Evolutionary conservation across 2,888 invertebrate species (phyloP), one percentile per base, ranked within the genome.

Genomic region (Furcula furcula): DNA sequence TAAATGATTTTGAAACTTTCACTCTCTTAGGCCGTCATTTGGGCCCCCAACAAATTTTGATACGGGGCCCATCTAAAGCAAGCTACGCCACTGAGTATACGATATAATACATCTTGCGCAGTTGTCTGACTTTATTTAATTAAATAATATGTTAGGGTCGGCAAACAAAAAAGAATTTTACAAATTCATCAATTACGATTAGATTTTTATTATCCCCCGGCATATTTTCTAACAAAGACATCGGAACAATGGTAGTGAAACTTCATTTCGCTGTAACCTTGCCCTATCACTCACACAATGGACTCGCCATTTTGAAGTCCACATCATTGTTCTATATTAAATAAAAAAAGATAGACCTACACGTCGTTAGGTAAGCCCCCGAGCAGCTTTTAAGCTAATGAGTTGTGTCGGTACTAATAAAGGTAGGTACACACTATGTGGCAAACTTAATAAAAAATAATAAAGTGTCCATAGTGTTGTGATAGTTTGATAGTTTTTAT

Each of bases 311-410:
- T 56, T 44, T 40, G 16, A 33, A 45, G 47, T 40, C 40, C 32
- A 22, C 31, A 26, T 37, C 34, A 40, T 55, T 55, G 58, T 51
- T 43, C 32, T 45, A 42, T 36, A 14, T 47, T 56, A 41, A 49
- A 46, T 55, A 45, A 43, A 18, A 28, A 15, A 28, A 16, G 7
- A 15, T 27, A 23, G 28, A 18, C 7, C 28, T 11, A 18, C 11
- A 18, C 7, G 7, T 28, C 18, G 28, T 28, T 28, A 11, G 16
- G 16, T 18, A 18, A 18, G 5, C 15, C 28, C n/a, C 36, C 36
- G 46, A 40, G 53, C 45, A 18, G 47, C 41, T 54, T 57, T 54
- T 43, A 38, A 40, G 33, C 37, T 47, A 51, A 55, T 57, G 58
- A 47, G 42, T 33, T 38, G 29, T 22, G 37, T 50, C 47, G 7